Conservation (phyloP, 2,888 invertebrate genomes). For the Metopia argyrocephala region DNA sequence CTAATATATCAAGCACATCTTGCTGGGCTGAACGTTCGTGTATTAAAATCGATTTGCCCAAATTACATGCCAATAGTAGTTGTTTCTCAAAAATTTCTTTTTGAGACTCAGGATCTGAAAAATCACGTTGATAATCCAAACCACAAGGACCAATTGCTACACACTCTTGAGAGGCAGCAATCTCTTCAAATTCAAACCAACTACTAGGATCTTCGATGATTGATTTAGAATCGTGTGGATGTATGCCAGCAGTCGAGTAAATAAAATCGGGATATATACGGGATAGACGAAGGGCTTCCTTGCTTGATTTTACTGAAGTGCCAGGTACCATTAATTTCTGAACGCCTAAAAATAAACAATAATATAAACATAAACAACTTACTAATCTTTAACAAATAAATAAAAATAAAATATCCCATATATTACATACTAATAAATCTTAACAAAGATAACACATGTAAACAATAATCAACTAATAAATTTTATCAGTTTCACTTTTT, state of each 20-base stretch:
- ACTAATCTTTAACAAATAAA: not conserved
- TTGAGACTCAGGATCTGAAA: conserved; percentile 93
- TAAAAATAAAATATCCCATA: not conserved
- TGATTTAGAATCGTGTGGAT: conserved; percentile 95
- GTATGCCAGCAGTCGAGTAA: conserved; percentile 94
- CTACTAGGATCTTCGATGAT: conserved; percentile 84
- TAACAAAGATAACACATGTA: conserved; percentile 6
- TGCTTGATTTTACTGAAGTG: conserved; percentile 91
- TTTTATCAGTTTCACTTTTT: conserved; percentile 2
- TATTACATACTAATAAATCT: not conserved
- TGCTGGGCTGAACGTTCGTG: conserved; percentile 95
- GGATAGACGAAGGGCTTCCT: conserved; percentile 92
- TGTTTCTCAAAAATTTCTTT: conserved; percentile 92
- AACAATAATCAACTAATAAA: conserved; percentile 1
- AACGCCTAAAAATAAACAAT: conserved; percentile 82
- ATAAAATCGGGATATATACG: conserved; percentile 93
- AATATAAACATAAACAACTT: conserved; percentile 1
- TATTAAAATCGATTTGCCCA: conserved; percentile 92
- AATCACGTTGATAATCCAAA: conserved; percentile 95
- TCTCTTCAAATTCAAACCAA: conserved; percentile 88
- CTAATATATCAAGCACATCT: conserved; percentile 87
- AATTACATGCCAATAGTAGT: conserved; percentile 90
- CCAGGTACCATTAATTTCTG: conserved; percentile 97
- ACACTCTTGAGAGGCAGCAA: conserved; percentile 91
- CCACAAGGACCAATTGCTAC: conserved; percentile 97